These are phyloP conservation scores for Microplitis manilae DNA, from an alignment of 2,888 invertebrate species.

Conservation along the genomic window DNA sequence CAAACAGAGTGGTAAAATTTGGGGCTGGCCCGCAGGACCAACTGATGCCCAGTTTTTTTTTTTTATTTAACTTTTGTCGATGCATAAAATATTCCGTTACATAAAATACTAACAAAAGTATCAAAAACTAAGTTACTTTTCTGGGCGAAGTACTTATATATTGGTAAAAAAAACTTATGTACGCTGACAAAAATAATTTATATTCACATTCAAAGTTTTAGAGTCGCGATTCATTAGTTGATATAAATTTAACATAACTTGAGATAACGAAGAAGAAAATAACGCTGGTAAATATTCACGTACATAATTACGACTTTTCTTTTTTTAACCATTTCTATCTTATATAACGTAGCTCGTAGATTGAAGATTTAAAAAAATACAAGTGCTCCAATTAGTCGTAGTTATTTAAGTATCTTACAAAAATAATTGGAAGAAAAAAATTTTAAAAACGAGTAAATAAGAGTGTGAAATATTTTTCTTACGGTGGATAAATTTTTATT, in stretches of 20 bases:
- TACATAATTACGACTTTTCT: neutral
- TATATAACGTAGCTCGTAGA: neutral
- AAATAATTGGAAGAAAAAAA: neutral
- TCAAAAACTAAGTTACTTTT: neutral
- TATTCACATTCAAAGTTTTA: neutral
- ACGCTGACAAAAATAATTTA: neutral
- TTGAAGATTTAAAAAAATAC: neutral
- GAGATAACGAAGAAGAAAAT: neutral
- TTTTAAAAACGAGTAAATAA: neutral
- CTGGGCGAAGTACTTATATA: neutral
- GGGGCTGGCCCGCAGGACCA: too few species aligned
- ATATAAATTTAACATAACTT: neutral
- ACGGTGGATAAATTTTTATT: conserved; percentile 38
- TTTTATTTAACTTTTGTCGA: too few species aligned
- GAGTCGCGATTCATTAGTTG: neutral
- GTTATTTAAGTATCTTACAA: neutral
- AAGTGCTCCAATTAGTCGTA: neutral
- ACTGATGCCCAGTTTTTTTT: too few species aligned
- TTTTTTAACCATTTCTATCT: neutral
- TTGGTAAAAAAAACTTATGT: neutral
- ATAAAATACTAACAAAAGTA: neutral
- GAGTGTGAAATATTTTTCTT: conserved; percentile 1
- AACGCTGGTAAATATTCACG: neutral
- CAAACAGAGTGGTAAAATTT: too few species aligned
- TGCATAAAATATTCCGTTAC: too few species aligned